Evolutionary conservation across 2,797 vertebrate species (phyloP).

Genomic region (Rhynchonycteris naso): DNA sequence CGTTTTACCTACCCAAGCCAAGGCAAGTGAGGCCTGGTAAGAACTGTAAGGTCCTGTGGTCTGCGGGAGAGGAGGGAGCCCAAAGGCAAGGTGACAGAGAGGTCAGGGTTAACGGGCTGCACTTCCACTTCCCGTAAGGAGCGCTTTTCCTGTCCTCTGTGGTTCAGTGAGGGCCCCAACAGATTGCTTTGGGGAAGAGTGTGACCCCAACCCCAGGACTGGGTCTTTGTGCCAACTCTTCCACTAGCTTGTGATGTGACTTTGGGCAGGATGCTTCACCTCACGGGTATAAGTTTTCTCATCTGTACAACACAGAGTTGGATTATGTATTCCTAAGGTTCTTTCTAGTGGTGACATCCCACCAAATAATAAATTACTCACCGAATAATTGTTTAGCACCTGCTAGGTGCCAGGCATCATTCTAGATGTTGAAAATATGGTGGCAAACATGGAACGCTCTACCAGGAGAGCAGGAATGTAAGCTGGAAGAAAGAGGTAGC

Average conservation of each 20-base stretch:
- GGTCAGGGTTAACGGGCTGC: neutral
- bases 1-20: constrained; percentile 5
- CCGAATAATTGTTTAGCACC: neutral
- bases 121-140: neutral
- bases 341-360: neutral
- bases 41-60: neutral
- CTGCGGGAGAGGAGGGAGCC: neutral
- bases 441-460: neutral
- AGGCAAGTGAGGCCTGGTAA: neutral
- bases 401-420: neutral
- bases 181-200: fast-evolving
- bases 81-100: neutral
- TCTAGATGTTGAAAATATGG: neutral
- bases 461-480: neutral
- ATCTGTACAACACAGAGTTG: neutral
- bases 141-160: neutral
- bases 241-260: neutral
- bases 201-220: neutral
- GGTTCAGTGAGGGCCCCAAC: neutral
- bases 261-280: neutral
- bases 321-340: neutral
- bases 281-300: neutral
- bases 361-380: neutral
- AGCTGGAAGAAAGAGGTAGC: neutral
- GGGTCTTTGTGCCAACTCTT: neutral